Conservation (phyloP, 2,113 vertebrate species). For the Vimba vimba region DNA sequence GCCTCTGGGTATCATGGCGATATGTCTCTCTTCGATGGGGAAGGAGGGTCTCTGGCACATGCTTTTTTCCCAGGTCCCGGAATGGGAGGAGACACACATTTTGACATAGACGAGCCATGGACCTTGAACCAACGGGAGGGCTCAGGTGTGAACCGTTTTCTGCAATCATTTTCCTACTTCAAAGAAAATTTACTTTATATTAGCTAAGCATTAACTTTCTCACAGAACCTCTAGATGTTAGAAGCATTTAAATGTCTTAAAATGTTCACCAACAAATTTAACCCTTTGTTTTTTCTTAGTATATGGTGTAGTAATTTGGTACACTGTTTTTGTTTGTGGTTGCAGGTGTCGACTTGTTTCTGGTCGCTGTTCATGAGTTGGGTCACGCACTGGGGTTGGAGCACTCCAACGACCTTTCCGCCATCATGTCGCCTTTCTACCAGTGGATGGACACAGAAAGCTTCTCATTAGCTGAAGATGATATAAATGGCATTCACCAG, state of each 20-base stretch:
- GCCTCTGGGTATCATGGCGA: slow-evolving; percentile 96
- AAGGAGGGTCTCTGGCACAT: slow-evolving; percentile 92
- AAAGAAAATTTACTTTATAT: not conserved
- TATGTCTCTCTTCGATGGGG: slow-evolving; percentile 93
- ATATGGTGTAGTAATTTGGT: not conserved
- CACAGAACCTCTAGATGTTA: not conserved
- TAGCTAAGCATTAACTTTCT: not conserved
- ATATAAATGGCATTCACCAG: slow-evolving; percentile 89
- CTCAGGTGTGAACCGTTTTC: slow-evolving; percentile 73
- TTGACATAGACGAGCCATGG: slow-evolving; percentile 95
- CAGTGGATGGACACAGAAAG: slow-evolving; percentile 91
- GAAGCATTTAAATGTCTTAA: not conserved
- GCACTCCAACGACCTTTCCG: slow-evolving; percentile 89
- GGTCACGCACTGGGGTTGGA: slow-evolving; percentile 94
- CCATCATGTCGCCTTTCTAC: slow-evolving; percentile 97
- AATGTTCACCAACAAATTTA: not conserved
- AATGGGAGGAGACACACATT: slow-evolving; percentile 93
- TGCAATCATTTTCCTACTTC: not conserved
- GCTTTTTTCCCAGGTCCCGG: slow-evolving; percentile 94
- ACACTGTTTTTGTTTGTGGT: not conserved
- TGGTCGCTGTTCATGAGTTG: slow-evolving; percentile 90
- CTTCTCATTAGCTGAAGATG: slow-evolving; percentile 90
- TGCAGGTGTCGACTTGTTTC: slow-evolving; percentile 91
- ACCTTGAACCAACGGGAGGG: slow-evolving; percentile 85
- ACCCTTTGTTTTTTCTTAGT: not conserved